Base-by-base conservation (phyloP, 23 tunicate species). In the Halocynthia aurantium region DNA sequence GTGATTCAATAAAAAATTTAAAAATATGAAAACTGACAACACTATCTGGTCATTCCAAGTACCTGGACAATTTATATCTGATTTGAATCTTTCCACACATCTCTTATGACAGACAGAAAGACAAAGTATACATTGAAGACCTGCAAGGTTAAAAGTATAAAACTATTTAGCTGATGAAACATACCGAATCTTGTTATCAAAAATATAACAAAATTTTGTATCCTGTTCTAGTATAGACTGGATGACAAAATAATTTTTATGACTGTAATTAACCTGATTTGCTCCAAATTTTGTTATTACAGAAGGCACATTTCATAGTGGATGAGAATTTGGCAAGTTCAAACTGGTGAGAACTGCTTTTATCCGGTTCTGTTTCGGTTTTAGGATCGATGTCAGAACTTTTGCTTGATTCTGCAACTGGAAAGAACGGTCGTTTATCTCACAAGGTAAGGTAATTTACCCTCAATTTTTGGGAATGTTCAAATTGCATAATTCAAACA, bases 211-310 rank as follows among this genome's bases (percentile, higher is more conserved):
- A 31, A 31, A 31, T 31, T 31, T 31, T 31, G 4, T 31, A 31
- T 31, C 4, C 1, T 31, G 44, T 1, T 31, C 1, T 31, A 31
- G 44, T 31, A 31, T 31, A 1, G 44, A 31, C 44, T 31, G 44
- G 4, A 31, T 31, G 44, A 0, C 44, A 31, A 31, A 31, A 31
- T 31, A 0, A 31, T 31, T 31, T 31, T 31, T 4, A 31, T 31
- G 1, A 4, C 4, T 31, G 44, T 31, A 31, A 67, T 67, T 67
- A 13, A 74, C 78, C 78, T 21, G 78, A 74, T 74, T 74, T 74
- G 50, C 64, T 74, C 78, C 78, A 74, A 7, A 74, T n/a, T 56
- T 74, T 74, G 60, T 74, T 74, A 8, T 74, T 40, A n/a, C 78
- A 74, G 6, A 51, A 55, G 21, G 78, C 19, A 54, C 78, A 74